A percentile compares a stretch with the other conserved stretches of the same genome.
These are phyloP conservation scores for Ursus arctos DNA, from an alignment of 2,113 vertebrate genomes.

Conservation along the genomic window DNA sequence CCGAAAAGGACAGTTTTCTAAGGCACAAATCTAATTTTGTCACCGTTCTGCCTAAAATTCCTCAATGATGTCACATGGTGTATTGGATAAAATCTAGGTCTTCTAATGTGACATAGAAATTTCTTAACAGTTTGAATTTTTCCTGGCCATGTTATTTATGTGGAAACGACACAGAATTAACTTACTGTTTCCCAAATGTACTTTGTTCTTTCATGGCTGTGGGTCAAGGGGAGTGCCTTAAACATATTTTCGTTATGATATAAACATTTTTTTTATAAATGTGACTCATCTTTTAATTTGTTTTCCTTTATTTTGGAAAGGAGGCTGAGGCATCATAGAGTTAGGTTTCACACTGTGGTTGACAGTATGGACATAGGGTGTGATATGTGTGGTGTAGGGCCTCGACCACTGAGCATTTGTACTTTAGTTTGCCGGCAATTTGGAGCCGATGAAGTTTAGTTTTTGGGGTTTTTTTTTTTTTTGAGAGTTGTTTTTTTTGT, in stretches of 20 bases:
- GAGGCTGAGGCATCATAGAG: background rate
- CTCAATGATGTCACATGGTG: slow-evolving; percentile 1
- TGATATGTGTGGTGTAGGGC: background rate
- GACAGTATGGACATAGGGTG: background rate
- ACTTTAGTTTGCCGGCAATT: background rate
- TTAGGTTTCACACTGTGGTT: background rate
- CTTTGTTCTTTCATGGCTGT: background rate
- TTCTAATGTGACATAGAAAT: background rate
- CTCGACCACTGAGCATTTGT: background rate
- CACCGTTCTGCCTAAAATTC: slow-evolving; percentile 41
- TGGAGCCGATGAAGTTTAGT: background rate
- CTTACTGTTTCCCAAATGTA: background rate
- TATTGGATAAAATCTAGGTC: background rate
- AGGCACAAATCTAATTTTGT: background rate
- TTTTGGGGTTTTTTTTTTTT: background rate
- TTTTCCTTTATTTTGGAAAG: slow-evolving; percentile 2
- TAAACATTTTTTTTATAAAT: background rate
- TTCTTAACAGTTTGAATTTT: slow-evolving; percentile 22
- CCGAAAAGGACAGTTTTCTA: background rate
- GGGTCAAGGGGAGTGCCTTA: background rate
- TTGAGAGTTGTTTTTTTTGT: background rate
- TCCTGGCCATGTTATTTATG: background rate
- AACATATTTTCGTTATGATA: background rate
- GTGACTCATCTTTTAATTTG: background rate
- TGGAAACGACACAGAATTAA: background rate